Percentiles rank a stretch among this genome's conserved stretches.
Evolutionary conservation across 2,797 vertebrate genomes (phyloP).

Genomic region (Pantherophis alleghaniensis): DNA sequence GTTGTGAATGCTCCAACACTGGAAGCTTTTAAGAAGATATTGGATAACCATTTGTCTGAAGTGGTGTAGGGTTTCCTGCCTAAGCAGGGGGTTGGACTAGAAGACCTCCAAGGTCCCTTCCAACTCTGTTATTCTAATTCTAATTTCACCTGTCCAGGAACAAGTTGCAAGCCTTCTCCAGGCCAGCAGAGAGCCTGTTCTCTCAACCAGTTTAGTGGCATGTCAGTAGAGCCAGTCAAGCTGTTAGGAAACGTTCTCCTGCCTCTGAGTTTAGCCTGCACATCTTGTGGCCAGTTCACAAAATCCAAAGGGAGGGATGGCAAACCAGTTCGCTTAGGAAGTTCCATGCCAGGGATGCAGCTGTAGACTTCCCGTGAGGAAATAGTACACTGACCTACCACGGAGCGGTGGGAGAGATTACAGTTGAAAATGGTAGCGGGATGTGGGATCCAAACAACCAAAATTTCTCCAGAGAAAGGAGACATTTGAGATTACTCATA

Average conservation of each 20-base stretch:
- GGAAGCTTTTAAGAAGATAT: too few relatives aligned
- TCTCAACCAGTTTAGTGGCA: neutral
- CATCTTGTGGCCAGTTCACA: neutral
- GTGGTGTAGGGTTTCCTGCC: too few relatives aligned
- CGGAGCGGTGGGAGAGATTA: neutral
- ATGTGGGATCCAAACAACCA: neutral
- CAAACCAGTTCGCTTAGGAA: neutral
- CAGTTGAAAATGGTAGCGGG: neutral
- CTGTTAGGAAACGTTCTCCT: neutral
- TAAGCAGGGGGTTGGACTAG: too few relatives aligned
- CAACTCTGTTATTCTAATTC: too few relatives aligned
- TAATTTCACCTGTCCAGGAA: neutral
- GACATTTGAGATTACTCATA: neutral
- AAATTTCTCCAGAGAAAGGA: neutral
- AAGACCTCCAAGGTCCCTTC: too few relatives aligned
- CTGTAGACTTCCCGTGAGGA: neutral
- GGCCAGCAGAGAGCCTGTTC: neutral
- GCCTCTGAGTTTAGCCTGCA: neutral
- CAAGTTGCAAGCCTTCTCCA: neutral
- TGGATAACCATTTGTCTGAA: too few relatives aligned
- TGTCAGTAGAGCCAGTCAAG: neutral
- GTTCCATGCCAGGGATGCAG: neutral
- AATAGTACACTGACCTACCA: neutral
- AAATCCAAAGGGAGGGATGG: neutral
- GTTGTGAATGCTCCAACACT: too few relatives aligned